Percentiles rank a stretch among this genome's conserved stretches.
Conservation (phyloP, 2,113 vertebrate genomes). For the Corvus moneduloides region DNA sequence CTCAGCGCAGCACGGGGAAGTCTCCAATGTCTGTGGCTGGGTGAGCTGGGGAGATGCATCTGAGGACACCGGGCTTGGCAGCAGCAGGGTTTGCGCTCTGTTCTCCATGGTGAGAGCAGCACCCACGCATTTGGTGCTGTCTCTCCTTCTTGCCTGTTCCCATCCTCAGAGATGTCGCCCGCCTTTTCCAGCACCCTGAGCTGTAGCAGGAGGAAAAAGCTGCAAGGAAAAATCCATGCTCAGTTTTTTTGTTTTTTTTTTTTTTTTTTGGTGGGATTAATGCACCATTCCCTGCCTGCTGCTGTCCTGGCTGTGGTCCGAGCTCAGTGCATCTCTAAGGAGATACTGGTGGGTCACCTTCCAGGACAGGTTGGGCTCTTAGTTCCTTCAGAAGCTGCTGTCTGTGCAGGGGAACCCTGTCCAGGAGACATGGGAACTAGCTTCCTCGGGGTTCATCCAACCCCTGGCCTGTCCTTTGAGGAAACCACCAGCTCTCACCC, state of each 20-base stretch:
- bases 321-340: not conserved
- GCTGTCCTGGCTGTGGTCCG: not conserved
- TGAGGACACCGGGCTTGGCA: conserved; percentile 61
- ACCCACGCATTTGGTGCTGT: conserved; percentile 22
- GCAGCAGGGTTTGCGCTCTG: conserved; percentile 41
- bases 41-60: conserved; percentile 40
- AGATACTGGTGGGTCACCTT: not conserved
- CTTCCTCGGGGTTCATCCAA: not conserved
- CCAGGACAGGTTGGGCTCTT: not conserved
- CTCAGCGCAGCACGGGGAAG: fast-evolving
- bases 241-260: not conserved
- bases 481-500: not conserved
- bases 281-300: not conserved
- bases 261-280: not conserved
- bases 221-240: not conserved
- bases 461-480: not conserved
- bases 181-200: conserved; percentile 30
- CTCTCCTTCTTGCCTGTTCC: conserved; percentile 47
- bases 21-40: not conserved
- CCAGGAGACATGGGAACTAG: not conserved
- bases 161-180: not conserved
- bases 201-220: not conserved
- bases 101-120: not conserved
- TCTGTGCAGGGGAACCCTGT: not conserved
- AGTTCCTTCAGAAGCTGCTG: not conserved